Percentiles rank a stretch among this genome's conserved stretches.
These are phyloP conservation scores for Crossocerus cetratus DNA, from an alignment of 2,888 invertebrate species.

Conservation along the genomic window DNA sequence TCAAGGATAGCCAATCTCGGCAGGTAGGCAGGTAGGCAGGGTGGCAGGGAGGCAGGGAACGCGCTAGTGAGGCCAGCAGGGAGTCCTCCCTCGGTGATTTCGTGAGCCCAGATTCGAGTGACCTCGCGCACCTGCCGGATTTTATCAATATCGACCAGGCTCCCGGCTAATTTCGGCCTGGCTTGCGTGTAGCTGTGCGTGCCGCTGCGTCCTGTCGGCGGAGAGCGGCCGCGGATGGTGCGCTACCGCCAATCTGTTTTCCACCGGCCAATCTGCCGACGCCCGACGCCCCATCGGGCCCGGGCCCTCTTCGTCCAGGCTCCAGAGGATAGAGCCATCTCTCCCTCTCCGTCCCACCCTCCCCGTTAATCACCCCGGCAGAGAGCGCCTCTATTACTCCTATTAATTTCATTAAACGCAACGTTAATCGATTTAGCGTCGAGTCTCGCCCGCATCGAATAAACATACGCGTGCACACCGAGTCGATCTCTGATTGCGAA, in stretches of 20 bases:
- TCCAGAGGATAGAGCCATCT: neutral
- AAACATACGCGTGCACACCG: too few relatives aligned
- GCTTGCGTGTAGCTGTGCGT: neutral
- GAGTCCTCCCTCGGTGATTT: neutral
- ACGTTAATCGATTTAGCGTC: slow-evolving; percentile 2
- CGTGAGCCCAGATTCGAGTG: slow-evolving; percentile 20
- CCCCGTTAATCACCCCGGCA: neutral
- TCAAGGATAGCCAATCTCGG: slow-evolving; percentile 8
- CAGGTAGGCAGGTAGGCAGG: neutral
- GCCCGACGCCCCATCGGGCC: neutral
- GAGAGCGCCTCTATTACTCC: neutral
- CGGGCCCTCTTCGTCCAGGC: neutral
- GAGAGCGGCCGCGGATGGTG: neutral
- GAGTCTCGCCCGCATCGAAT: too few relatives aligned
- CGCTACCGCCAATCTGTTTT: neutral
- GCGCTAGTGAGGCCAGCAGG: too few relatives aligned
- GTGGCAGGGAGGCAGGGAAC: neutral
- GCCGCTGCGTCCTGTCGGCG: slow-evolving; percentile 3
- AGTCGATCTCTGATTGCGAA: too few relatives aligned
- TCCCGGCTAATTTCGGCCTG: neutral
- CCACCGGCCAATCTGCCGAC: neutral
- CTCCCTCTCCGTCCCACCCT: neutral
- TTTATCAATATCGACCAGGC: neutral
- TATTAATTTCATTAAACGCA: slow-evolving; percentile 1
- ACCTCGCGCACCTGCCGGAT: slow-evolving; percentile 1